Percentiles rank a stretch among this genome's conserved stretches.
Conservation (phyloP, 2,797 vertebrate species). For the Hozukius guyotensis region DNA sequence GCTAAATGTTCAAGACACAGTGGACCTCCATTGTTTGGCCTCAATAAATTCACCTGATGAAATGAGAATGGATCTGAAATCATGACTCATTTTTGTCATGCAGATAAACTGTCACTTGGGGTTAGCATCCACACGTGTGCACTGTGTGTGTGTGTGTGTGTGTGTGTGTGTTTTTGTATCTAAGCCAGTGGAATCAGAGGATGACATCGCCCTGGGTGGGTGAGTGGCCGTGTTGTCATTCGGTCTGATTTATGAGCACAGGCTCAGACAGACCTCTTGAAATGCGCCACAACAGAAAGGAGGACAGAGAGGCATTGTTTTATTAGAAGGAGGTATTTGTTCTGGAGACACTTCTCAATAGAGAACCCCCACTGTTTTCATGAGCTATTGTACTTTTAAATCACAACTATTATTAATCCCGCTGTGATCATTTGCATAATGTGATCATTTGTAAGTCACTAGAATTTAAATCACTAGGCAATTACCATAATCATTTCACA, state of each 20-base stretch:
- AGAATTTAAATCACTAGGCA: slow-evolving; percentile 21
- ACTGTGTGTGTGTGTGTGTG: background rate
- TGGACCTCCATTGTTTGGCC: background rate
- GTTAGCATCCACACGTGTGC: slow-evolving; percentile 51
- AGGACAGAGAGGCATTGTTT: slow-evolving; percentile 57
- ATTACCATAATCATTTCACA: slow-evolving; percentile 38
- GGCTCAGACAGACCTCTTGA: slow-evolving; percentile 58
- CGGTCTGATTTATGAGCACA: slow-evolving; percentile 51
- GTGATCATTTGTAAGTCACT: slow-evolving; percentile 36
- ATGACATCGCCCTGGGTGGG: slow-evolving; percentile 42
- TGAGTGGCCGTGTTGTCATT: slow-evolving; percentile 45
- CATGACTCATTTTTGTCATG: slow-evolving; percentile 47
- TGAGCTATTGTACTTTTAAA: slow-evolving; percentile 32
- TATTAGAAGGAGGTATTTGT: slow-evolving; percentile 34
- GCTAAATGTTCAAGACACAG: background rate
- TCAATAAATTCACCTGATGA: slow-evolving; percentile 34
- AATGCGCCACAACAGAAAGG: slow-evolving; percentile 47
- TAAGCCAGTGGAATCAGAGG: slow-evolving; percentile 20
- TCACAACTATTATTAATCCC: background rate
- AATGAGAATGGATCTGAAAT: slow-evolving; percentile 40
- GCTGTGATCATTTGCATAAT: slow-evolving; percentile 27
- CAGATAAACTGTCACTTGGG: slow-evolving; percentile 61
- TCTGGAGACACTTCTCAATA: slow-evolving; percentile 18
- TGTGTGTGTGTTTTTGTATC: slow-evolving; percentile 8
- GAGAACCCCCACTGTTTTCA: slow-evolving; percentile 32